These are phyloP conservation scores for Drosophila leontia DNA, from an alignment of 1,140 invertebrate species.

Conservation along the genomic window DNA sequence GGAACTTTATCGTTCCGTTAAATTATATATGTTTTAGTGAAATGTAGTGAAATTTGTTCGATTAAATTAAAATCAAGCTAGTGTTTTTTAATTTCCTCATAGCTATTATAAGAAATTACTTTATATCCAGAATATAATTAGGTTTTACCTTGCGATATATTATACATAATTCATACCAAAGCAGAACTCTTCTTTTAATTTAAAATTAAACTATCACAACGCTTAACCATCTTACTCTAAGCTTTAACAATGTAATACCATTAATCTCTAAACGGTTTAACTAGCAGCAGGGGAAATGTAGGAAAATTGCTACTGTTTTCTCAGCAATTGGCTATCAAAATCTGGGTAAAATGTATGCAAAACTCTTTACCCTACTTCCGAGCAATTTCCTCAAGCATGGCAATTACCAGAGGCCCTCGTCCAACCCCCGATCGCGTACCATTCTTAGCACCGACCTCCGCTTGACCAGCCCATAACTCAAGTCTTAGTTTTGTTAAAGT, in stretches of 20 bases:
- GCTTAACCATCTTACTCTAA: not conserved
- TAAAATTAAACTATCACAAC: not conserved
- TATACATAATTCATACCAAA: not conserved
- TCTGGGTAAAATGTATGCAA: slow-evolving; percentile 75
- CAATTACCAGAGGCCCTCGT: slow-evolving; percentile 27
- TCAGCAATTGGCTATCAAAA: slow-evolving; percentile 54
- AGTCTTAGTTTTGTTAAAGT: slow-evolving; percentile 52
- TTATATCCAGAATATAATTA: not conserved
- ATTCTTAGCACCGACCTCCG: slow-evolving; percentile 45
- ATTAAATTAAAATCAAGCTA: not conserved
- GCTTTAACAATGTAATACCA: slow-evolving; percentile 26
- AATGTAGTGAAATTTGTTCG: not conserved
- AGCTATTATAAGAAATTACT: not conserved
- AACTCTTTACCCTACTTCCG: slow-evolving; percentile 52
- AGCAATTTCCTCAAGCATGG: slow-evolving; percentile 49
- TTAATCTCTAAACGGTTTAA: slow-evolving; percentile 42
- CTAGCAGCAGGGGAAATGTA: slow-evolving; percentile 28
- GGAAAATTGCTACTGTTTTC: slow-evolving; percentile 64
- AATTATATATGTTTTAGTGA: too few species aligned
- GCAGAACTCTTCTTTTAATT: slow-evolving; percentile 6
- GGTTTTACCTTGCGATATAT: not conserved
- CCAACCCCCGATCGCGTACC: slow-evolving; percentile 11
- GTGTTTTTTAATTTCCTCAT: too few species aligned
- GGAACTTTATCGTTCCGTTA: too few species aligned
- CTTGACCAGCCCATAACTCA: slow-evolving; percentile 52